Base-by-base conservation (phyloP, 2,888 invertebrate species). In the Petrolisthes cinctipes region DNA sequence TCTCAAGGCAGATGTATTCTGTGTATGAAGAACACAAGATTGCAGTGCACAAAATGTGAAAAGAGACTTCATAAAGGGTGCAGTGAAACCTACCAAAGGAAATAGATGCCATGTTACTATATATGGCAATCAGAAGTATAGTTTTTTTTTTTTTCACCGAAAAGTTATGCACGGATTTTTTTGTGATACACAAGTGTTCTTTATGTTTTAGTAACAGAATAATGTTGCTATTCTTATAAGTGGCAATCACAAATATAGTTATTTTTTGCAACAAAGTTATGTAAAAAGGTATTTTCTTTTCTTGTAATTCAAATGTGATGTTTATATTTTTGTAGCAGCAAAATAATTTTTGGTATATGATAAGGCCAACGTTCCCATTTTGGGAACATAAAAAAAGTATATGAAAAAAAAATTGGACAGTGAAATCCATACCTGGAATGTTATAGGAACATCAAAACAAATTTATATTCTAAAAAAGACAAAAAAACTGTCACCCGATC, bases 21-120 rank as follows among this genome's bases (percentile, higher is more conserved):
- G 14, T 61, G 51, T 11, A 66, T 37, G 6, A 61, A 37, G 81
- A 5, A 76, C 23, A 76, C 76, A 76, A 5, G 76, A 37, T 17
- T 51, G 53, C 6, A 23, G 76, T 76, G 37, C 76, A 76, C 56
- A 61, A 81, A 81, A 61, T 61, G 66, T 81, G 7, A 54, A 61
- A 81, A 61, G 37, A 81, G 3, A 9, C 1, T 53, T 9, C 51
- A 79, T 20, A 79, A 53, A 51, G 20, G 56, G 79, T 54, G 56
- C 71, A 71, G 76, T 76, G 76, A 76, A n/a, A 7, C 76, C 76
- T 76, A 23, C 6, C 76, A 37, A 9, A 5, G 37, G n/a, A 76
- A 76, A n/a, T 76, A 76, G 17, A 76, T 5, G 20, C 9, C 71
- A 17, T 76, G 53, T 5, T 9, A 14, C 20, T 37, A 51, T 51